These are phyloP conservation scores for Crocidura indochinensis DNA, from an alignment of 2,797 vertebrate species.

Conservation along the genomic window DNA sequence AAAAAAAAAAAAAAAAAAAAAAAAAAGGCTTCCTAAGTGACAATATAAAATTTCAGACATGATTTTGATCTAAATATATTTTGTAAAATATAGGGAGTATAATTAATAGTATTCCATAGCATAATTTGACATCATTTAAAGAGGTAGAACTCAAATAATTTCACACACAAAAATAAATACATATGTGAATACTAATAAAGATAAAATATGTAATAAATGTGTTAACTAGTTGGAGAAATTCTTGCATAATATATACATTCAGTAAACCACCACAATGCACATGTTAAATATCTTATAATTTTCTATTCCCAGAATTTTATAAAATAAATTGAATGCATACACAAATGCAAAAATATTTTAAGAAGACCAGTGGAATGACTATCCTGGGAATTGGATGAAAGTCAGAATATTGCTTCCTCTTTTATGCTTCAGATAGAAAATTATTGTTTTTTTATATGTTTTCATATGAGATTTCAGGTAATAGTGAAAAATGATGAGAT, in stretches of 20 bases:
- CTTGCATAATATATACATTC: not conserved
- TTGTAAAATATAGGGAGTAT: not conserved
- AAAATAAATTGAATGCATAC: not conserved
- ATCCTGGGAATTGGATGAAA: not conserved
- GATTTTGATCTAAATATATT: not conserved
- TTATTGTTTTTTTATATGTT: not conserved
- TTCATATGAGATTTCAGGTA: not conserved
- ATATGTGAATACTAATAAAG: not conserved
- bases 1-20: not conserved
- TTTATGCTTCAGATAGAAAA: not conserved
- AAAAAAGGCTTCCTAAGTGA: not conserved
- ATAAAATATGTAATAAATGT: not conserved
- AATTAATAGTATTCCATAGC: not conserved
- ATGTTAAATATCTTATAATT: slow-evolving; percentile 21
- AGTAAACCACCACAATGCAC: not conserved
- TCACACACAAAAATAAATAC: not conserved
- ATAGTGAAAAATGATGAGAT: not conserved
- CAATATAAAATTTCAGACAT: not conserved
- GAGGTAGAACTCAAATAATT: not conserved
- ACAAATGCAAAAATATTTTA: not conserved
- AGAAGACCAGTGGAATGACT: not conserved
- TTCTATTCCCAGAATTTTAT: not conserved
- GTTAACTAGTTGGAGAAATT: not conserved
- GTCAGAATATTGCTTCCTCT: not conserved
- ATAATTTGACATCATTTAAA: slow-evolving; percentile 33